Conservation (phyloP, 2,797 vertebrate genomes). For the Enteromius anoplus region DNA sequence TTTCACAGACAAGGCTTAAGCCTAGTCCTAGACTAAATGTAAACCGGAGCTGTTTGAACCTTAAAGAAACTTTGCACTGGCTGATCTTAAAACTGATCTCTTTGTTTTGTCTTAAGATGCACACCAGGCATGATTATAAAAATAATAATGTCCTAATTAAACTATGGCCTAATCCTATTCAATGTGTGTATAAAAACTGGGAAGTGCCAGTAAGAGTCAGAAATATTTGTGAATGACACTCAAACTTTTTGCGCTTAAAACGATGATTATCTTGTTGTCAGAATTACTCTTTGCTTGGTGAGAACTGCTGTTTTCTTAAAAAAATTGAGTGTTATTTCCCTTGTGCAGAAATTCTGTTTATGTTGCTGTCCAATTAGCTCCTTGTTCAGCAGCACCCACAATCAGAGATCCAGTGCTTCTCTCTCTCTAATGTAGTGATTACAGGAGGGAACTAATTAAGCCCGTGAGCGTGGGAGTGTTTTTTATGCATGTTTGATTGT, state of each 20-base stretch:
- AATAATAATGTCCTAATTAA: too few relatives aligned
- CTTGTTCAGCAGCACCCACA: slow-evolving; percentile 9
- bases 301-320: not conserved
- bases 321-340: slow-evolving; percentile 11
- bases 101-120: too few relatives aligned
- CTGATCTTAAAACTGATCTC: too few relatives aligned
- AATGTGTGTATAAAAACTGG: not conserved
- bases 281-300: not conserved
- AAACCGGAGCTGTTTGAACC: too few relatives aligned
- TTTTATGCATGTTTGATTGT: slow-evolving; percentile 21
- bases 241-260: not conserved
- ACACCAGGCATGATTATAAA: too few relatives aligned
- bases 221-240: not conserved
- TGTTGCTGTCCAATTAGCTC: slow-evolving; percentile 26
- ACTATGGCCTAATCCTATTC: not conserved
- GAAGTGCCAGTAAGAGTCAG: not conserved
- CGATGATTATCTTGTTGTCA: not conserved
- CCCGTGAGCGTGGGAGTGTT: slow-evolving; percentile 31
- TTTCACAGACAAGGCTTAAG: too few relatives aligned
- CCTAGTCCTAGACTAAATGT: too few relatives aligned
- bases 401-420: slow-evolving; percentile 22
- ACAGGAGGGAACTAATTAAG: slow-evolving; percentile 46
- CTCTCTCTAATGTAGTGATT: slow-evolving; percentile 39
- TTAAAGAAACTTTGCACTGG: too few relatives aligned
- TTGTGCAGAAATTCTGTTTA: slow-evolving; percentile 21